Evolutionary conservation across 2,797 vertebrate species (phyloP), one percentile per base, ranked within the genome.

Genomic region (Rhinophrynus dorsalis): DNA sequence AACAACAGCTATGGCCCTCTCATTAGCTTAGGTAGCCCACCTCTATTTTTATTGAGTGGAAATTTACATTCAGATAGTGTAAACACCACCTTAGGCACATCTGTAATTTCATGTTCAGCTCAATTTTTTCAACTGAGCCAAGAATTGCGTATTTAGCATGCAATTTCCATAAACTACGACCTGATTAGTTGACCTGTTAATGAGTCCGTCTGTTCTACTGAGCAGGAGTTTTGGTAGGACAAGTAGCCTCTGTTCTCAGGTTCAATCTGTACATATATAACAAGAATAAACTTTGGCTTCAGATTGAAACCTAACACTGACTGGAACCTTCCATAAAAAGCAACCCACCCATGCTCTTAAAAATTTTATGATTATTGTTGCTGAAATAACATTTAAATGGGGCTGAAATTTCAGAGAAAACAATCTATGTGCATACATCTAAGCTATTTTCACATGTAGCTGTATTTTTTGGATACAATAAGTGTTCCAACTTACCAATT

Each of bases 341-440:
- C 62, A 73, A 73, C 69, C 69, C 69, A 73, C 69, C 69, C 69
- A 73, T 66, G 69, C 69, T 73, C 69, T 73, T 73, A 73, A 73
- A 73, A 73, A 40, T 66, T 73, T 73, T 73, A 73, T 73, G 69
- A 73, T 73, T 73, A 73, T 73, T 73, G 69, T 73, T 73, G 69
- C 69, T 73, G 69, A 73, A 73, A 73, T 73, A 73, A 73, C 69
- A 73, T 73, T 73, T 73, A 66, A 73, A 73, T 73, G 69, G 69
- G 66, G 61, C 69, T 65, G 69, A 59, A 66, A 62, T 73, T 73
- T 73, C 69, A 73, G 69, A 59, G 59, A 73, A 73, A 73, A 73
- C 69, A 73, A 73, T 73, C 69, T 66, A 66, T 73, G 62, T 66
- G 61, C 69, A 66, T 73, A 73, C 54, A 66, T 66, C 62, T 60